Conservation (phyloP, 2,113 vertebrate species). For the Pterophyllum scalare region DNA sequence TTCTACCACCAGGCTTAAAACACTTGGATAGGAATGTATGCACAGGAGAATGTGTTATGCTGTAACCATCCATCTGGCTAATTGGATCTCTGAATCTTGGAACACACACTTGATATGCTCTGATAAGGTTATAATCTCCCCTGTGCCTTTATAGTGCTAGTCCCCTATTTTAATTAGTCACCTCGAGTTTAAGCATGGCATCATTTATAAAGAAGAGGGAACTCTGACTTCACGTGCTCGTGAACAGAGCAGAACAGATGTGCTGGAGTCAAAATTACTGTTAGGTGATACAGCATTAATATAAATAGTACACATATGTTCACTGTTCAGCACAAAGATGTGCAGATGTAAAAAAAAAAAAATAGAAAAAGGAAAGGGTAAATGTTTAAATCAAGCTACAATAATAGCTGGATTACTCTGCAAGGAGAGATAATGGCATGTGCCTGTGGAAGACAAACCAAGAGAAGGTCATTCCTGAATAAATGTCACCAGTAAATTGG, state of each 20-base stretch:
- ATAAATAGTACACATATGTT: conserved; percentile 14
- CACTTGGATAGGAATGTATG: conserved; percentile 11
- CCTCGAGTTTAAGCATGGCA: conserved; percentile 38
- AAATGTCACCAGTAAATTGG: conserved; percentile 80
- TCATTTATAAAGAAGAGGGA: conserved; percentile 3
- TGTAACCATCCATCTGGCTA: conserved; percentile 66
- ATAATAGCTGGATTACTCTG: conserved; percentile 69
- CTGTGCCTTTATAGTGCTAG: conserved; percentile 43
- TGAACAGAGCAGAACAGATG: conserved; percentile 4
- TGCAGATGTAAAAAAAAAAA: not conserved
- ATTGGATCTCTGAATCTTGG: conserved; percentile 67
- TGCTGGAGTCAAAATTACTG: conserved; percentile 1
- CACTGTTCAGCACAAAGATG: conserved; percentile 24
- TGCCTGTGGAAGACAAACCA: conserved; percentile 64
- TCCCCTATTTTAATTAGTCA: conserved; percentile 68
- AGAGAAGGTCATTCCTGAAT: conserved; percentile 78
- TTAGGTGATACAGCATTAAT: conserved; percentile 3
- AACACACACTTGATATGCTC: conserved; percentile 64
- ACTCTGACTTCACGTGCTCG: not conserved
- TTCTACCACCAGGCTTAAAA: not conserved
- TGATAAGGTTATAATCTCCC: conserved; percentile 76
- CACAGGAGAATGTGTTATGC: conserved; percentile 34
- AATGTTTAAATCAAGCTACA: conserved; percentile 64
- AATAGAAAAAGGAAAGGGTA: conserved; percentile 36
- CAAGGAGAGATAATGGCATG: conserved; percentile 50